Evolutionary conservation across 2,888 invertebrate genomes (phyloP), one percentile per base, ranked within the genome.

Genomic region (Dryocosmus kuriphilus): DNA sequence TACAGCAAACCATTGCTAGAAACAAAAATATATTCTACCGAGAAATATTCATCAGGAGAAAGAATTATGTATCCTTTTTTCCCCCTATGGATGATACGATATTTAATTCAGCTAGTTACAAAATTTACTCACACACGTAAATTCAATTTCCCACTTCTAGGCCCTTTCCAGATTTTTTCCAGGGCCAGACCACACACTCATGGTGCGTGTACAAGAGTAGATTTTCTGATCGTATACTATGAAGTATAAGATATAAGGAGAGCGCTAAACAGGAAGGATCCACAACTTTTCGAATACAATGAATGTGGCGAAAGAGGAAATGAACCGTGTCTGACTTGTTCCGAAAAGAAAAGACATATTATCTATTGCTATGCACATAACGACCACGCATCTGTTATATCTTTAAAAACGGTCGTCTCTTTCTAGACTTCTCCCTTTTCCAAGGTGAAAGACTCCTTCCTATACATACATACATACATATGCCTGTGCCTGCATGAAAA

Each of bases 351-450:
- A 63, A 76, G 73, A 27, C 71, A n/a, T 74, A 82, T 85, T 86
- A 83, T 84, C 81, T 82, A 71, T 51, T 62, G 41, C 74, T 77
- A 71, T 19, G n/a, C n/a, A n/a, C n/a, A 63, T 55, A 55, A 79
- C 75, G 63, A 67, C 80, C 57, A 81, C 22, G 78, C 82, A 85
- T 86, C 86, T 86, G 86, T 83, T 76, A 65, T 76, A 62, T 77
- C 78, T 71, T 46, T 60, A 71, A 74, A 81, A 81, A 80, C 77
- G 78, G 67, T 67, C 77, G 62, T 79, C 76, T 76, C 75, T 71
- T 22, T 38, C 24, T 57, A 24, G 14, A 6, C 24, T 24, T 57
- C 74, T 73, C 76, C 51, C 24, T 24, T 65, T 74, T 35, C n/a
- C 14, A 4, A 22, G 30, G 14, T 35, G 62, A 63, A 75, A 65